Evolutionary conservation across 2,797 vertebrate species (phyloP).

Genomic region (Myioborus miniatus): DNA sequence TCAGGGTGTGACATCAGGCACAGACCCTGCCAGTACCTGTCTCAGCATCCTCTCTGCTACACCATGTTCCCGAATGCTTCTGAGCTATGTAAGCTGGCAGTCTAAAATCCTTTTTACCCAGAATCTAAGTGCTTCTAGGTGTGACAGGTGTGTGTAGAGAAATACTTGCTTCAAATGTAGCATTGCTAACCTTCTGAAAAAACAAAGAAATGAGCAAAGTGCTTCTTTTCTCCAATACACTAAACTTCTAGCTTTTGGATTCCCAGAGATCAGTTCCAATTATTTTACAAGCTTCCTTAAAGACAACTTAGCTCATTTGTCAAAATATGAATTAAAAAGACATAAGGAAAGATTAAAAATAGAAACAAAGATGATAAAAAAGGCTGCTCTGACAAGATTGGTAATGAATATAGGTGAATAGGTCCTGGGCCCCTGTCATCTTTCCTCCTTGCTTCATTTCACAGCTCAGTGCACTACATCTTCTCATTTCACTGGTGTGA

Average conservation of each 20-base stretch:
- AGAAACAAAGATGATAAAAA: background rate
- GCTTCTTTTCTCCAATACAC: background rate
- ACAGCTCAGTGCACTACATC: background rate
- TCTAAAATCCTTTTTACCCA: background rate
- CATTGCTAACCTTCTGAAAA: background rate
- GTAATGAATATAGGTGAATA: background rate
- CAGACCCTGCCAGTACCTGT: background rate
- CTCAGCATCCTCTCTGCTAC: background rate
- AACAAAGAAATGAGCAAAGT: background rate
- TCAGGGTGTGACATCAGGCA: background rate
- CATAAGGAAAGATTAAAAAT: background rate
- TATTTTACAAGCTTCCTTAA: background rate
- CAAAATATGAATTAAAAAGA: background rate
- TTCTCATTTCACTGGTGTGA: slow-evolving; percentile 4
- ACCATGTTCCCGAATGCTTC: background rate
- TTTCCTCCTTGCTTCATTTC: slow-evolving; percentile 11
- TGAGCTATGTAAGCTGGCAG: fast-evolving
- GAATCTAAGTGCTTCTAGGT: background rate
- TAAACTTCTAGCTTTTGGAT: background rate
- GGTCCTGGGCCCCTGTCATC: background rate
- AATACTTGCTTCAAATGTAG: background rate
- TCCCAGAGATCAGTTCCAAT: background rate
- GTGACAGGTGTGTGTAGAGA: background rate
- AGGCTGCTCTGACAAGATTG: background rate
- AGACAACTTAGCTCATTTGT: background rate